phyloP scores from a whole-genome alignment of 2,888 invertebrate species.

The Acronicta alni region DNA sequence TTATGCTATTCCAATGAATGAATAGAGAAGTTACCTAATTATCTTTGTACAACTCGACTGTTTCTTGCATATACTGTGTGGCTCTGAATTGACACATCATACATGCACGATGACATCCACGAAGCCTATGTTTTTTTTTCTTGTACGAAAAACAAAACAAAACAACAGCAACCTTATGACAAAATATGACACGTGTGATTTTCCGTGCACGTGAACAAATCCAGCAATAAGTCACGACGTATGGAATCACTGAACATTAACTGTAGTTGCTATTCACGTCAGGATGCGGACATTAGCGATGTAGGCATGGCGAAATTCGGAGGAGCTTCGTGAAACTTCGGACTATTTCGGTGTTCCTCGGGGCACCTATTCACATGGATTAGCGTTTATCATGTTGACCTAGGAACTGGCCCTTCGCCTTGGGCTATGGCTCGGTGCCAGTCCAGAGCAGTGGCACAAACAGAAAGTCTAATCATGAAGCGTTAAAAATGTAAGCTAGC shows the following conservation, averaged over 20 bases:
- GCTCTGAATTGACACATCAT: no score
- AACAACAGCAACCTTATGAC: conserved; percentile 11
- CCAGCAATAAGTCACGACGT: conserved; percentile 45
- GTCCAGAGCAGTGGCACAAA: background rate
- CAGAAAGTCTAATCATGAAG: conserved; percentile 8
- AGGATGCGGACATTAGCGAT: conserved; percentile 35
- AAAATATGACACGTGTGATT: conserved; percentile 29
- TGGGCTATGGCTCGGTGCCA: conserved; percentile 18
- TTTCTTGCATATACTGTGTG: no score
- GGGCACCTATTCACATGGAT: conserved; percentile 15
- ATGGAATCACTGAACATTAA: conserved; percentile 47
- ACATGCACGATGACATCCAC: no score
- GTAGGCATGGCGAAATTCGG: conserved; percentile 21
- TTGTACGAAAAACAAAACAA: background rate
- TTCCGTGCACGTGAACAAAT: conserved; percentile 36
- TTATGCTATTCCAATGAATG: no score
- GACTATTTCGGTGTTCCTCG: conserved; percentile 2
- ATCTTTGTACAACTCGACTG: no score
- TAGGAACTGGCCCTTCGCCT: background rate
- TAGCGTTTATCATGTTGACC: conserved; percentile 22
- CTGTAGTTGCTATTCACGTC: conserved; percentile 51
- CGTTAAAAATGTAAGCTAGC: background rate
- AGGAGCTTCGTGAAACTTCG: conserved; percentile 8
- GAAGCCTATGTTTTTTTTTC: background rate
- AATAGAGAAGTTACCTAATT: no score